These are phyloP conservation scores for Cataglyphis albicans DNA, from an alignment of 2,888 invertebrate genomes.

Conservation along the genomic window DNA sequence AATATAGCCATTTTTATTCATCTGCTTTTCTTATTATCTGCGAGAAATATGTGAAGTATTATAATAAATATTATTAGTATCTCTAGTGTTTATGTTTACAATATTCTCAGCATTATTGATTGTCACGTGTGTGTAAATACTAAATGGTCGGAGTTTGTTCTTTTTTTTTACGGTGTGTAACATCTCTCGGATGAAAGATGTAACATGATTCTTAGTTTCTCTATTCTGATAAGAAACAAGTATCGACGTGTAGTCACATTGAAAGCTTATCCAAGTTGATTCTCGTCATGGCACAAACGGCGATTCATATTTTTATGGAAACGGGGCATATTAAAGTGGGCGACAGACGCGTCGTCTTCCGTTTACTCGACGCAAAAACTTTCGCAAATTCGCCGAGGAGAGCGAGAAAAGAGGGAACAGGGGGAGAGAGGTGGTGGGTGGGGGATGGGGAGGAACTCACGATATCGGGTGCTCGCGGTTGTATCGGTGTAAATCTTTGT, in stretches of 20 bases:
- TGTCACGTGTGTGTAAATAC: neutral
- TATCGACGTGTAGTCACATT: constrained; percentile 23
- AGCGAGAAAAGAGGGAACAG: constrained; percentile 17
- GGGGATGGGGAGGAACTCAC: no score
- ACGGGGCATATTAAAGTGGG: constrained; percentile 65
- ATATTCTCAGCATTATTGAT: neutral
- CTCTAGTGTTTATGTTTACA: neutral
- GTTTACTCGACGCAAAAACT: constrained; percentile 16
- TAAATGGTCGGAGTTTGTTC: neutral
- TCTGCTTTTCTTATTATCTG: neutral
- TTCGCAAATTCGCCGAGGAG: constrained; percentile 38
- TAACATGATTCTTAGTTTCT: constrained; percentile 9
- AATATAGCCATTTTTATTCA: neutral
- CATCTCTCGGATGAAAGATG: neutral
- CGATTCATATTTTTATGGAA: constrained; percentile 61
- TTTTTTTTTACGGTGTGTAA: neutral
- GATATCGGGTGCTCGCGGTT: constrained; percentile 50
- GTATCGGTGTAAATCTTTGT: constrained; percentile 82
- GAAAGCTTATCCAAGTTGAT: constrained; percentile 18
- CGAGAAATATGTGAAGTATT: neutral
- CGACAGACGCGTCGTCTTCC: constrained; percentile 30
- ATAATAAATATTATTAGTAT: neutral
- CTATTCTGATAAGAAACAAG: constrained; percentile 5
- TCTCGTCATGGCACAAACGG: constrained; percentile 44
- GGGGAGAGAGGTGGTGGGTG: constrained; percentile 12